A percentile compares a stretch with the other conserved stretches of the same genome.
phyloP scores from a whole-genome alignment of 2,888 invertebrate species.

The Nemotelus nigrinus region DNA sequence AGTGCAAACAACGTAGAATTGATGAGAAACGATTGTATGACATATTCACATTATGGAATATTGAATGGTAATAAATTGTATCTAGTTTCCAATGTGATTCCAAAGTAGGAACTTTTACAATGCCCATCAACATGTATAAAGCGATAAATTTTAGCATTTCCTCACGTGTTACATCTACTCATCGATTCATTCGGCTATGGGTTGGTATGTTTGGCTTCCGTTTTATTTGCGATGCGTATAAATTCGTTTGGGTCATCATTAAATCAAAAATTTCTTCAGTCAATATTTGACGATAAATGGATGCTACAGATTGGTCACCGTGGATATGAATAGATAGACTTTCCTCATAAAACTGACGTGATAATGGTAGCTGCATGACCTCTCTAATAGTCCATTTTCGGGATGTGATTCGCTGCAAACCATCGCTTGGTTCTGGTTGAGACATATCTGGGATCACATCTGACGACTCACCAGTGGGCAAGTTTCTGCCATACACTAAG shows the following conservation, averaged over 20 bases:
- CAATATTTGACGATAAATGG: background rate
- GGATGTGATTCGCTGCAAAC: conserved; percentile 9
- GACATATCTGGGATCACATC: conserved; percentile 14
- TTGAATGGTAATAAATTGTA: conserved; percentile 14
- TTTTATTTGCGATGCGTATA: conserved; percentile 10
- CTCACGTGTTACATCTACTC: background rate
- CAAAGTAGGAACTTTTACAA: conserved; percentile 10
- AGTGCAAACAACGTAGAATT: conserved; percentile 21
- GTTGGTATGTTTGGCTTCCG: conserved; percentile 12
- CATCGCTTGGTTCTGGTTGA: conserved; percentile 1
- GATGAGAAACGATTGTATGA: conserved; percentile 16
- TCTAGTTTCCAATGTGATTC: conserved; percentile 9
- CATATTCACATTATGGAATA: conserved; percentile 12
- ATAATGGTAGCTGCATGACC: background rate
- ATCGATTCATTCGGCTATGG: background rate
- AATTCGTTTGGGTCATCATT: conserved; percentile 9
- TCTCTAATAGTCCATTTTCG: conserved; percentile 3
- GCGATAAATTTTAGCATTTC: conserved; percentile 13
- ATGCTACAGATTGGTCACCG: background rate
- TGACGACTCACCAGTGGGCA: background rate
- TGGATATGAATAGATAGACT: background rate
- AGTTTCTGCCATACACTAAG: background rate
- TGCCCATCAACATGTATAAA: conserved; percentile 21
- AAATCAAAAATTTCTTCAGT: background rate
- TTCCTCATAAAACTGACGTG: conserved; percentile 16